Conservation (phyloP, 23 tunicate species). For the Ciona savignyi region DNA sequence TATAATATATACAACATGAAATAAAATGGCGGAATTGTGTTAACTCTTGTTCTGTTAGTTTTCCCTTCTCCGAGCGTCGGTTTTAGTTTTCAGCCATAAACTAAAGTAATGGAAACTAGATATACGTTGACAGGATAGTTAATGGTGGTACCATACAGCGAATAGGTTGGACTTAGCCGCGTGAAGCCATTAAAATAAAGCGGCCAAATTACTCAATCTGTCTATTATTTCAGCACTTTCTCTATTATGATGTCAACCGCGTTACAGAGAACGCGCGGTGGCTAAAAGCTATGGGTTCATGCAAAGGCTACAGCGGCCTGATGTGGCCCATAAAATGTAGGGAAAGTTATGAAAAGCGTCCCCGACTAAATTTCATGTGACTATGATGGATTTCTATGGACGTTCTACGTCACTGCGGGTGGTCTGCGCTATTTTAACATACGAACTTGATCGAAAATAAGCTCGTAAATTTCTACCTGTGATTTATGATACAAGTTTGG, state of each 20-base stretch:
- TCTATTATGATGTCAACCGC: background rate
- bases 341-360: background rate
- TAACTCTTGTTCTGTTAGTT: no score
- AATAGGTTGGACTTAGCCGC: background rate
- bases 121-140: no score
- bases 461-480: background rate
- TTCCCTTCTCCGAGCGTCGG: no score
- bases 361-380: background rate
- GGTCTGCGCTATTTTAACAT: background rate
- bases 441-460: background rate
- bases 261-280: background rate
- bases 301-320: background rate
- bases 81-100: no score
- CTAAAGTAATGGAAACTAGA: no score
- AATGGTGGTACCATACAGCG: no score
- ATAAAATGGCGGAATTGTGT: background rate
- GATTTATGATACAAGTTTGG: no score
- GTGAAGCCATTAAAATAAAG: background rate
- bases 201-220: background rate
- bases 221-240: background rate
- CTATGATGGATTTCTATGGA: background rate
- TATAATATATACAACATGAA: no score
- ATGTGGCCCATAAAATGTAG: background rate
- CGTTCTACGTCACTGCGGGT: background rate
- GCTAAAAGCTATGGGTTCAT: background rate